Evolutionary conservation across 2,797 vertebrate genomes (phyloP), one percentile per base, ranked within the genome.

Genomic region (Crenichthys baileyi): DNA sequence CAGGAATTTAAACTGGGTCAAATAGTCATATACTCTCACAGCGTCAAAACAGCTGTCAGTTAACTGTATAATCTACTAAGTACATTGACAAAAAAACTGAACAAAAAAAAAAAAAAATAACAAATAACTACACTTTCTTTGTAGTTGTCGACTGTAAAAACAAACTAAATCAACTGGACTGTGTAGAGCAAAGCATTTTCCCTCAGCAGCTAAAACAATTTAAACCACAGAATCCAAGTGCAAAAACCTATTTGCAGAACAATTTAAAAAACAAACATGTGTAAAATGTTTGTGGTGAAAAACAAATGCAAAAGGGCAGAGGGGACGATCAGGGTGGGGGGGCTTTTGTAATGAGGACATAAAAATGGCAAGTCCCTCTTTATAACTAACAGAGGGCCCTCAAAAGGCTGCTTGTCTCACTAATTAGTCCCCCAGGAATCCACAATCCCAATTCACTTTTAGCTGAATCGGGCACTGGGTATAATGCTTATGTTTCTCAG

Each of bases 341-440:
- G 77, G 65, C 24, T 70, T 85, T 84, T 76, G 81, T 91, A 92
- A 94, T 88, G 89, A 91, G 93, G 89, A 87, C 90, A 92, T 83
- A 90, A 88, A 92, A 92, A 92, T 87, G 80, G 72, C 82, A 85
- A 76, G 79, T 83, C 85, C 73, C 67, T 91, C 88, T 89, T 77
- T 79, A 90, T 89, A 86, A 92, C 89, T 82, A 94, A 92, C 85
- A 82, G 31, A 75, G 89, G 86, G 92, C 71, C 86, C 91, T 89
- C 91, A 91, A 90, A 90, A 87, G 88, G 81, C 87, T 84, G 92
- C 92, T 92, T 89, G 91, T 93, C 90, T 91, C 93, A 90, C 90
- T 92, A 93, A 95, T 95, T 94, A 93, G 87, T 92, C 85, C 89
- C 88, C 85, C 80, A 91, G 90, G 93, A 93, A 93, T 91, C 81